Conservation (phyloP, 2,888 invertebrate species). For the Suillia variegata region DNA sequence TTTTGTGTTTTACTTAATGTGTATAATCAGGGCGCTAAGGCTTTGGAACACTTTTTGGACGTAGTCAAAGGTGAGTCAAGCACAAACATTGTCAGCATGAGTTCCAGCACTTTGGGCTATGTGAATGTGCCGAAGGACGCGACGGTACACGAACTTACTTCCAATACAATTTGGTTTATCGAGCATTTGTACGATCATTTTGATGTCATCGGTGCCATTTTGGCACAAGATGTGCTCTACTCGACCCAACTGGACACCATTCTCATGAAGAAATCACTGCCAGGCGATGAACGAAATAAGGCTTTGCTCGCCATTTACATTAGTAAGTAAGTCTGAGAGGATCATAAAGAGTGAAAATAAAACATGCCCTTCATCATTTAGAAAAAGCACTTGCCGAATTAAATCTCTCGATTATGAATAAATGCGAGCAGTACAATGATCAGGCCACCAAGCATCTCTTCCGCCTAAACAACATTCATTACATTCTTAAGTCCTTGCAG, state of each 20-base stretch:
- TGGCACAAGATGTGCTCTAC: slow-evolving; percentile 68
- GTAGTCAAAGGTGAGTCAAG: slow-evolving; percentile 79
- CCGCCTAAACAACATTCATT: slow-evolving; percentile 92
- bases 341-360: no score
- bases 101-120: slow-evolving; percentile 49
- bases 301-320: slow-evolving; percentile 80
- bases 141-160: slow-evolving; percentile 95
- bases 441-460: slow-evolving; percentile 85
- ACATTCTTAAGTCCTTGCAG: slow-evolving; percentile 89
- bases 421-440: slow-evolving; percentile 91
- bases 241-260: slow-evolving; percentile 64
- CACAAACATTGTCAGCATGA: slow-evolving; percentile 70
- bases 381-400: slow-evolving; percentile 89
- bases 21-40: slow-evolving; percentile 88
- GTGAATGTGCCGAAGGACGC: slow-evolving; percentile 83
- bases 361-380: slow-evolving; percentile 62
- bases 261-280: slow-evolving; percentile 61
- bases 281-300: slow-evolving; percentile 65
- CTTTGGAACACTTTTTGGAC: slow-evolving; percentile 91
- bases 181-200: slow-evolving; percentile 83
- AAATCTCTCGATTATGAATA: slow-evolving; percentile 85
- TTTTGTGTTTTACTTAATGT: no score
- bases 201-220: slow-evolving; percentile 72
- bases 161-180: slow-evolving; percentile 90
- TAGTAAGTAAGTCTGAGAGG: slow-evolving; percentile 65